Base-by-base conservation (phyloP, 2,888 invertebrate genomes). In the Flexamia atlantica region DNA sequence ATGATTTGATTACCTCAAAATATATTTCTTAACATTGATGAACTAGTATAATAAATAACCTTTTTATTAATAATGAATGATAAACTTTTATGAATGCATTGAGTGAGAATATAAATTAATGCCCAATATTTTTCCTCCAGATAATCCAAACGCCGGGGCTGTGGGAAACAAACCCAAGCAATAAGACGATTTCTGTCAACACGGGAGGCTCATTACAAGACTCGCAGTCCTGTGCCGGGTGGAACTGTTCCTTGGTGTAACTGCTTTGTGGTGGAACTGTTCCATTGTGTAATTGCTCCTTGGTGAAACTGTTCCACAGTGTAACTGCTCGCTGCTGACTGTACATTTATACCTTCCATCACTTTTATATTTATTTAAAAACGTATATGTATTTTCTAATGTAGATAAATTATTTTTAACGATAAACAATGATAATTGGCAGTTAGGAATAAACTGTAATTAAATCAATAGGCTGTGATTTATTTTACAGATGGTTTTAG, bases 101-200 rank as follows among this genome's bases (percentile, higher is more conserved):
- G n/a, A n/a, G n/a, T n/a, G n/a, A n/a, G n/a, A n/a, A n/a, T n/a
- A n/a, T n/a, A n/a, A n/a, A n/a, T n/a, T n/a, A n/a, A n/a, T n/a
- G n/a, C n/a, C n/a, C n/a, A n/a, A n/a, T n/a, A n/a, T 86, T 86
- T 87, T 86, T 87, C 53, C 90, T 90, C 46, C 90, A 98, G 97
- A 97, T 98, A 86, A 95, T 98, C 88, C 97, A 98, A 91, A 98
- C 98, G 0, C 98, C 98, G 28, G 97, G 97, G 17, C 92, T 98
- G 1, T 95, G 95, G 95, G 94, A 95, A 76, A 84, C 82, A 53
- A 81, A 57, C 36, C 50, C 32, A 5, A 79, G 57, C 32, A 79
- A 50, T 36, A 32, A 32, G 50, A 57, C 79, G 17, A 79, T 79
- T 4, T 30, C 79, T 1, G 32, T 79, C 9, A 79, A 53, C 23